Evolutionary conservation across 2,888 invertebrate species (phyloP).

Genomic region (Plebejus anna): DNA sequence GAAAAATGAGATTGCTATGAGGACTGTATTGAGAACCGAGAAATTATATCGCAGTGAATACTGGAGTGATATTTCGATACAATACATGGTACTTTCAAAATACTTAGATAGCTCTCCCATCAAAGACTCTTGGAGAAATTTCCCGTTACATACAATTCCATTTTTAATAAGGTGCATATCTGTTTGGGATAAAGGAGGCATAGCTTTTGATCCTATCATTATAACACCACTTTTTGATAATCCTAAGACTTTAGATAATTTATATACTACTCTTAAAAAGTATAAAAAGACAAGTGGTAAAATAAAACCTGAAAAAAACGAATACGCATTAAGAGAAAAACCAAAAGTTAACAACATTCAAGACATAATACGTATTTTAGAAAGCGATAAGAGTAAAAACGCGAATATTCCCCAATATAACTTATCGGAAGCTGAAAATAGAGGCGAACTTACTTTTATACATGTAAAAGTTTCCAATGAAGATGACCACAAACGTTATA

Average conservation of each 20-base stretch:
- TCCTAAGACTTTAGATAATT: constrained; percentile 52
- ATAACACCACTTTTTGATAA: constrained; percentile 53
- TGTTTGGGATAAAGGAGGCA: constrained; percentile 69
- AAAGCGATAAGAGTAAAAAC: constrained; percentile 45
- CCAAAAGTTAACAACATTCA: constrained; percentile 61
- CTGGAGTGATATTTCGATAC: constrained; percentile 45
- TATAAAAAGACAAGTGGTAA: constrained; percentile 40
- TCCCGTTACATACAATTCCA: constrained; percentile 54
- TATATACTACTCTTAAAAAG: constrained; percentile 50
- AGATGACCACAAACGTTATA: constrained; percentile 16
- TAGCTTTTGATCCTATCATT: constrained; percentile 60
- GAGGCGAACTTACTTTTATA: constrained; percentile 26
- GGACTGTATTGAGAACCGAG: constrained; percentile 50
- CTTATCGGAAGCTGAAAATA: constrained; percentile 55
- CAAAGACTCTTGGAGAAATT: constrained; percentile 52
- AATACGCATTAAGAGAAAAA: constrained; percentile 34
- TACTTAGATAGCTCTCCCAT: constrained; percentile 61
- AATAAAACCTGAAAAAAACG: constrained; percentile 33
- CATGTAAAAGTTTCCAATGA: constrained; percentile 29
- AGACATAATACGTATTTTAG: constrained; percentile 62
- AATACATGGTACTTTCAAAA: constrained; percentile 50
- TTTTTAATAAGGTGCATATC: constrained; percentile 60
- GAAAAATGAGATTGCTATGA: constrained; percentile 61
- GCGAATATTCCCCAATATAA: constrained; percentile 44
- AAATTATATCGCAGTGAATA: constrained; percentile 37